Conservation (phyloP, 2,888 invertebrate species). For the Eupithecia insigniata region DNA sequence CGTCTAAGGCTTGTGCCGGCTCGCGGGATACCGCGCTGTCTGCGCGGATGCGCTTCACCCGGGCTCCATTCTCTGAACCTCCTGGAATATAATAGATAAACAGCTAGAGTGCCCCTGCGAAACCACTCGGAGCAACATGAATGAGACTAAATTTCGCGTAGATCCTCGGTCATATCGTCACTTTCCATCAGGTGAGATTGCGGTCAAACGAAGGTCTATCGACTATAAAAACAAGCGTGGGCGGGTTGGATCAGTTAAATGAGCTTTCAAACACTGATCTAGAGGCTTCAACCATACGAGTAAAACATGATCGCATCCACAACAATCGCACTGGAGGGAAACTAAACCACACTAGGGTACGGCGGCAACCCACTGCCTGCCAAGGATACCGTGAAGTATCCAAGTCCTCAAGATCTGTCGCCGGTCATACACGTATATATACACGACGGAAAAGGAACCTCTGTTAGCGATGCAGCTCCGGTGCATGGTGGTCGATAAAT, state of each 20-base stretch:
- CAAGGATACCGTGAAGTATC: not conserved
- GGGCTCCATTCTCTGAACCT: constrained; percentile 85
- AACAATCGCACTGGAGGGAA: not conserved
- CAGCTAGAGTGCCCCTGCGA: not conserved
- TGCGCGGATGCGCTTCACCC: constrained; percentile 86
- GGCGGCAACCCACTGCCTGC: not conserved
- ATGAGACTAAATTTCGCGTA: not conserved
- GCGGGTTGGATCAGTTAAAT: not conserved
- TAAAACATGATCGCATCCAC: not conserved
- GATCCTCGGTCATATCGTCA: no score
- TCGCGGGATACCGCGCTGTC: constrained; percentile 68
- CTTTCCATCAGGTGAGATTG: no score
- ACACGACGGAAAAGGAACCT: no score
- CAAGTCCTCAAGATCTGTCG: not conserved
- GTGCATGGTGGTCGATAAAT: no score
- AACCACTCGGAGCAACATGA: not conserved
- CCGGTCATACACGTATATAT: not conserved
- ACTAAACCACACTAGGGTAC: not conserved
- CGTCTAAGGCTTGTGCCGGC: constrained; percentile 77
- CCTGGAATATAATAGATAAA: constrained; percentile 68
- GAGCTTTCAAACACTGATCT: not conserved
- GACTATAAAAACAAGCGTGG: no score
- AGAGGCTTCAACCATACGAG: not conserved
- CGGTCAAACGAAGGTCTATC: no score
- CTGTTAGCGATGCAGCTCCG: not conserved